phyloP scores from a whole-genome alignment of 2,797 vertebrate species.

The Silurus lanzhouensis region DNA sequence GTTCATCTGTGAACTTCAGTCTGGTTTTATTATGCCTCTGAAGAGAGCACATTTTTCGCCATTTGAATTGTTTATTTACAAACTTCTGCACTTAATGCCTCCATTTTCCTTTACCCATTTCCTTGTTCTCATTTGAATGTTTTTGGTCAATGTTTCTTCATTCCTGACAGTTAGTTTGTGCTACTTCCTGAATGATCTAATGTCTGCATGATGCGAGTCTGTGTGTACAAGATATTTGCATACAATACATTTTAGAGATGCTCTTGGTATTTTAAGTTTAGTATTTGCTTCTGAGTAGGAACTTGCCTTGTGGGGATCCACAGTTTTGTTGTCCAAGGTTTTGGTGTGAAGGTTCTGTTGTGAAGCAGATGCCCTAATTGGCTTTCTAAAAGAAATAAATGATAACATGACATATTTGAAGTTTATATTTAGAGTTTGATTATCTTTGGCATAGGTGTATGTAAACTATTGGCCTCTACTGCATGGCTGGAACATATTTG shows the following conservation, averaged over 20 bases:
- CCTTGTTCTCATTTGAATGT: neutral
- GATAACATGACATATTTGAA: neutral
- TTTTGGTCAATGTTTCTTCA: neutral
- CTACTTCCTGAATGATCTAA: neutral
- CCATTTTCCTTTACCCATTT: neutral
- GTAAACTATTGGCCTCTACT: neutral
- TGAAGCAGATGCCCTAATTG: neutral
- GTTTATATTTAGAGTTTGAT: neutral
- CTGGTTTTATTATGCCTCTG: neutral
- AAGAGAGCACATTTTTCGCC: neutral
- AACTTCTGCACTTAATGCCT: neutral
- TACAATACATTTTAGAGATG: neutral
- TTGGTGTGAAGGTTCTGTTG: neutral
- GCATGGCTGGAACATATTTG: neutral
- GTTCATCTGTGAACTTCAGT: neutral
- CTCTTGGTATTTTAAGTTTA: neutral
- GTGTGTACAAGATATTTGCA: neutral
- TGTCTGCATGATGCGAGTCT: neutral
- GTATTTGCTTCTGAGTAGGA: neutral
- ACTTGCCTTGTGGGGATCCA: neutral
- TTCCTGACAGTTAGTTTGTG: neutral
- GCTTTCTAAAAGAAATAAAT: neutral
- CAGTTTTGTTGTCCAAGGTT: neutral
- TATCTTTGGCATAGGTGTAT: neutral
- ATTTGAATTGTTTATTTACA: neutral